Percentiles rank a stretch among this genome's conserved stretches.
Conservation (phyloP, 2,113 vertebrate species). For the Charadrius vociferus region DNA sequence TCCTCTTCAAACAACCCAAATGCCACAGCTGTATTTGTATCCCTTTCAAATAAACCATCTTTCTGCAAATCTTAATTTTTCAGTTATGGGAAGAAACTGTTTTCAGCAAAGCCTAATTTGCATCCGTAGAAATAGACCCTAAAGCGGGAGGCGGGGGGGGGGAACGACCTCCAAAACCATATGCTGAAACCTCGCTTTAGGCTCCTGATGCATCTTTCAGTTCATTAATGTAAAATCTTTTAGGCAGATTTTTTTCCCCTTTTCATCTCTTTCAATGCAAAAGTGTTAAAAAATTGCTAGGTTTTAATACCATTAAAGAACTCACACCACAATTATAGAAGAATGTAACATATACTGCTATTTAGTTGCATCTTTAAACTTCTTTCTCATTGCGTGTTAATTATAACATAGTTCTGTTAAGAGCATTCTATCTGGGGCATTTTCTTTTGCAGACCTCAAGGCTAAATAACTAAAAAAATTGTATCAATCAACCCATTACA, state of each 20-base stretch:
- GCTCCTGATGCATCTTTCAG: not conserved
- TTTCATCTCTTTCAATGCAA: not conserved
- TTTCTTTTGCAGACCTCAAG: not conserved
- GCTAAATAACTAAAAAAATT: not conserved
- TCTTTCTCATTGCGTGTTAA: not conserved
- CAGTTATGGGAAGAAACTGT: not conserved
- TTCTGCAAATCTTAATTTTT: not conserved
- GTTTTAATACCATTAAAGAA: not conserved
- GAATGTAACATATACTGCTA: not conserved
- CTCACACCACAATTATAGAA: not conserved
- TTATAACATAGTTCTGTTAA: not conserved
- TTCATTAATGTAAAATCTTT: not conserved
- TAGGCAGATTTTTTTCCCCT: not conserved
- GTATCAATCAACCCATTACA: not conserved
- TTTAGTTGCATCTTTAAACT: not conserved
- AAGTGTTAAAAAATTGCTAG: not conserved
- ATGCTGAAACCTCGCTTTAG: not conserved
- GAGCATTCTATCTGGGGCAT: not conserved
- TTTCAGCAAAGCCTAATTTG: not conserved
- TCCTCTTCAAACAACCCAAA: not conserved
- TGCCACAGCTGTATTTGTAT: not conserved
- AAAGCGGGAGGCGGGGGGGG: not conserved
- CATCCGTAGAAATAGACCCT: not conserved
- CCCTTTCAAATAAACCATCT: not conserved
- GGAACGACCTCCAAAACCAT: not conserved